phyloP scores from a whole-genome alignment of 2,797 vertebrate species.

The Sebastiscus albofasciatus region DNA sequence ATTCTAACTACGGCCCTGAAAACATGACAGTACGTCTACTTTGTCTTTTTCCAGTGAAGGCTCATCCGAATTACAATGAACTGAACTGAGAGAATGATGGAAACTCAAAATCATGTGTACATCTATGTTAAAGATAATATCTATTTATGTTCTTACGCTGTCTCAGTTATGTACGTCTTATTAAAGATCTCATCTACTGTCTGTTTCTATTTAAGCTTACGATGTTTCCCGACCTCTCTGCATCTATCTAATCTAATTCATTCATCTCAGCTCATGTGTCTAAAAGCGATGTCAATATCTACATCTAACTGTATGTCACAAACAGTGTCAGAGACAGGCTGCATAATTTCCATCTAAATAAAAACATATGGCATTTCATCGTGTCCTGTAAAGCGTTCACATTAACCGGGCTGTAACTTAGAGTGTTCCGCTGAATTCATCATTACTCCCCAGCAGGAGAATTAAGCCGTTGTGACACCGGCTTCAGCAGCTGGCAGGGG shows the following conservation, averaged over 20 bases:
- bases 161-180: neutral
- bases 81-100: neutral
- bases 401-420: constrained; percentile 43
- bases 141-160: neutral
- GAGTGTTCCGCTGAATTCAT: constrained; percentile 55
- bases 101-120: neutral
- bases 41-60: neutral
- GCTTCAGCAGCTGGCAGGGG: constrained; percentile 44
- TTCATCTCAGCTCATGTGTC: neutral
- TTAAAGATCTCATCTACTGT: neutral
- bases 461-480: constrained; percentile 34
- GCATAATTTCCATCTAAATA: constrained; percentile 28
- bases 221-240: neutral
- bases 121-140: neutral
- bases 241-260: neutral
- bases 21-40: neutral
- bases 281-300: neutral
- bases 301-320: neutral
- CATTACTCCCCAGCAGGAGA: constrained; percentile 32
- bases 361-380: constrained; percentile 44
- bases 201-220: neutral
- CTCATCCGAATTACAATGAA: neutral
- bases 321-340: neutral
- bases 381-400: constrained; percentile 10
- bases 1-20: neutral